Evolutionary conservation across 2,797 vertebrate species (phyloP).

Genomic region (Tarsius wallacei): DNA sequence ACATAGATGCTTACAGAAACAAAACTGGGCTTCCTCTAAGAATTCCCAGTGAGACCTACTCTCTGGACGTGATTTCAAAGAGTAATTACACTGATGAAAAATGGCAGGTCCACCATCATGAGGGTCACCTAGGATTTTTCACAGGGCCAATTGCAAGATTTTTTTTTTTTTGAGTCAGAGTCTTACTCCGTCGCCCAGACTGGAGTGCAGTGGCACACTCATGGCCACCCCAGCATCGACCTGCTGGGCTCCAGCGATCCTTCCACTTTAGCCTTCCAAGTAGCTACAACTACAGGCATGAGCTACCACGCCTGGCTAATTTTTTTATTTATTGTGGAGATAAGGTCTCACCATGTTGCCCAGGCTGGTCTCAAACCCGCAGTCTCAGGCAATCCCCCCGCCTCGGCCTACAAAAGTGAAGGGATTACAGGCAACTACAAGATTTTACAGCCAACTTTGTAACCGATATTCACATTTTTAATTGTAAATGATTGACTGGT

Average conservation of each 20-base stretch:
- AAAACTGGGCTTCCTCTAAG: slow-evolving; percentile 8
- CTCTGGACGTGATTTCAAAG: slow-evolving; percentile 44
- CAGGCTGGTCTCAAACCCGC: too few species aligned
- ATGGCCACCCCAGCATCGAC: too few species aligned
- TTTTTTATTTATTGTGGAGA: too few species aligned
- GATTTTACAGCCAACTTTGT: not conserved
- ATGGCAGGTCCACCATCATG: not conserved
- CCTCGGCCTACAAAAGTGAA: too few species aligned
- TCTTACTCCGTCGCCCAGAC: too few species aligned
- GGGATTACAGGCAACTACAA: not conserved
- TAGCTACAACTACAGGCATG: too few species aligned
- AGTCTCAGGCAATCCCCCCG: too few species aligned
- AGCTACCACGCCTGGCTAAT: too few species aligned
- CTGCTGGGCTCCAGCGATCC: too few species aligned
- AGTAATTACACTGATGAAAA: slow-evolving; percentile 53
- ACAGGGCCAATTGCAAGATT: not conserved
- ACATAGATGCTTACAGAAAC: not conserved
- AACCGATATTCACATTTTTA: slow-evolving; percentile 47
- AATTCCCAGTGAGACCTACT: slow-evolving; percentile 25
- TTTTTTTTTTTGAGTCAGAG: not conserved
- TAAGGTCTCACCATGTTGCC: too few species aligned
- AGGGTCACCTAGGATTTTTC: not conserved
- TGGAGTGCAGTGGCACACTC: too few species aligned
- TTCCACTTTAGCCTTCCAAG: too few species aligned
- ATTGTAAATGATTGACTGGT: not conserved